Evolutionary conservation across 2,113 vertebrate species (phyloP).

Genomic region (Tragulus kanchil): DNA sequence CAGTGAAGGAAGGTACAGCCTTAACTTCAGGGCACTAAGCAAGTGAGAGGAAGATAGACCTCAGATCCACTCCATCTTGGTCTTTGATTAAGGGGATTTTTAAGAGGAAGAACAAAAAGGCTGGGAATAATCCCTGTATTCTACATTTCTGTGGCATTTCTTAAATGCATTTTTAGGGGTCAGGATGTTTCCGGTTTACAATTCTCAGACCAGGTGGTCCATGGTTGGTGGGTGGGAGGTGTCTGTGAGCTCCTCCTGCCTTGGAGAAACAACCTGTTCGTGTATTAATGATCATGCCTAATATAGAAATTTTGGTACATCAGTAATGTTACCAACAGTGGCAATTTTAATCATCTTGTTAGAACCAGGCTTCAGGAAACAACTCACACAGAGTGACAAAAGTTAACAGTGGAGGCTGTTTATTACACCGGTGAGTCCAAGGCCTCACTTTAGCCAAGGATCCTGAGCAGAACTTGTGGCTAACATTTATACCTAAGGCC

Average conservation of each 20-base stretch:
- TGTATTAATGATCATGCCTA: background rate
- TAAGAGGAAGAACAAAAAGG: background rate
- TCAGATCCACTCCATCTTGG: background rate
- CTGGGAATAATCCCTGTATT: background rate
- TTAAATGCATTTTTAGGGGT: background rate
- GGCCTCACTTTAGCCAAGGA: too few species aligned
- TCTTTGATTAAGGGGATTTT: background rate
- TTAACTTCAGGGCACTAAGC: background rate
- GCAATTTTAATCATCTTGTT: background rate
- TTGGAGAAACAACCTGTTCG: background rate
- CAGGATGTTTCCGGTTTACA: background rate
- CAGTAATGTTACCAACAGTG: background rate
- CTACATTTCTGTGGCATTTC: background rate
- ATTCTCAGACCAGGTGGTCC: background rate
- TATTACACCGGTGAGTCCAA: too few species aligned
- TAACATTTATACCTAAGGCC: too few species aligned
- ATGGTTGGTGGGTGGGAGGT: fast-evolving
- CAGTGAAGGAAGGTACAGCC: background rate
- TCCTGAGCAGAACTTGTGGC: too few species aligned
- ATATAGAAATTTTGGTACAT: background rate
- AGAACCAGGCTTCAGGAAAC: too few species aligned
- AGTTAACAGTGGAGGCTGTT: too few species aligned
- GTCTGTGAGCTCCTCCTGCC: background rate
- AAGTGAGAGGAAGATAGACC: background rate
- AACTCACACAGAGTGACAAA: too few species aligned